Percentiles rank a stretch among this genome's conserved stretches.
These are phyloP conservation scores for Rhopalosiphum maidis DNA, from an alignment of 1,140 invertebrate genomes.

Conservation along the genomic window DNA sequence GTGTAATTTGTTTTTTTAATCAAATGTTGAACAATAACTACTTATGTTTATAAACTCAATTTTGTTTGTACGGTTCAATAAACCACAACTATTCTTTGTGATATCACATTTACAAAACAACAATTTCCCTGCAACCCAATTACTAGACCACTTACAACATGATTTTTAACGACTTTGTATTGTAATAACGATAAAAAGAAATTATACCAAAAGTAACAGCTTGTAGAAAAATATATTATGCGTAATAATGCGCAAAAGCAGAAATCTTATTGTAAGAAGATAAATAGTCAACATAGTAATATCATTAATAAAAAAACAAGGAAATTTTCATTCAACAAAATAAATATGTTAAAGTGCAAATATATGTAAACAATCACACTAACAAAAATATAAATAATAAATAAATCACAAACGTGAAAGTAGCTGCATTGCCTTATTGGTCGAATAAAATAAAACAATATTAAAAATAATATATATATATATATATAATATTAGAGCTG, in stretches of 20 bases:
- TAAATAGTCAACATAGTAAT: background rate
- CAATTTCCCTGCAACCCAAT: slow-evolving; percentile 25
- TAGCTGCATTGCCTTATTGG: no score
- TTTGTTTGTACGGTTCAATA: background rate
- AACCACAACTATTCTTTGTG: background rate
- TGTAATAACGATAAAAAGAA: slow-evolving; percentile 39
- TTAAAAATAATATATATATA: no score
- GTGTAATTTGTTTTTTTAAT: background rate
- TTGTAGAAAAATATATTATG: background rate
- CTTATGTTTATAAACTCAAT: background rate
- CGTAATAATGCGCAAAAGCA: slow-evolving; percentile 30
- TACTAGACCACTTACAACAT: slow-evolving; percentile 46
- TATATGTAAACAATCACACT: no score
- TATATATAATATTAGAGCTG: no score
- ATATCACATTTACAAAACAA: slow-evolving; percentile 21
- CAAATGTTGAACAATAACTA: background rate
- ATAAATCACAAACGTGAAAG: no score
- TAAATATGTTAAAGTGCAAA: background rate
- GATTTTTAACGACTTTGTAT: slow-evolving; percentile 38
- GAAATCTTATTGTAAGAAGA: background rate
- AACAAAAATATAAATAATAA: no score
- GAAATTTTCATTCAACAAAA: background rate
- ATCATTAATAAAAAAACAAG: background rate
- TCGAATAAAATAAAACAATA: no score
- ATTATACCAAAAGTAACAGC: slow-evolving; percentile 47